Evolutionary conservation across 2,888 invertebrate genomes (phyloP).

Genomic region (Lottia scabra): DNA sequence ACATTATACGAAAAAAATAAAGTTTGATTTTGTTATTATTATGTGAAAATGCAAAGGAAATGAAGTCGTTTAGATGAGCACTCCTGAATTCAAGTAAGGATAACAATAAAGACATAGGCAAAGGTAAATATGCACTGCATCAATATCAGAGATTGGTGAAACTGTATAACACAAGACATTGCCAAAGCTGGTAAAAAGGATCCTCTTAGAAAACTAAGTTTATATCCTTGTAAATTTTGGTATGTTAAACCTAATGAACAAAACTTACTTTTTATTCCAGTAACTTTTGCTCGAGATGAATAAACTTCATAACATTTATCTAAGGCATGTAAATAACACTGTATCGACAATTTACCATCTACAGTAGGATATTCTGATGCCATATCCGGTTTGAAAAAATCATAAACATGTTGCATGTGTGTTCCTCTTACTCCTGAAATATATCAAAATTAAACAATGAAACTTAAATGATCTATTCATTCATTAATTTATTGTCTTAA

Average conservation of each 20-base stretch:
- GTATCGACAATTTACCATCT: constrained; percentile 93
- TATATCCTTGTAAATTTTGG: too few species aligned
- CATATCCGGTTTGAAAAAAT: constrained; percentile 97
- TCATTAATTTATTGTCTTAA: too few species aligned
- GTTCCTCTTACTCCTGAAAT: constrained; percentile 80
- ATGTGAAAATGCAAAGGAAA: too few species aligned
- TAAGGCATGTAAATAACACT: constrained; percentile 92
- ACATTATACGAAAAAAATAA: not conserved
- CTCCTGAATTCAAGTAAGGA: not conserved
- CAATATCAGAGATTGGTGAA: not conserved
- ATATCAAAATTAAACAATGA: not conserved
- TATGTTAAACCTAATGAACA: too few species aligned
- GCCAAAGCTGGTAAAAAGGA: too few species aligned
- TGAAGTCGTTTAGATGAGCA: not conserved
- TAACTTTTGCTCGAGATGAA: constrained; percentile 68
- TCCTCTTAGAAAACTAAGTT: too few species aligned
- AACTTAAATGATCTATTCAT: too few species aligned
- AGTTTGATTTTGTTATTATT: too few species aligned
- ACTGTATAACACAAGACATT: too few species aligned
- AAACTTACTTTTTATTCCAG: constrained; percentile 41
- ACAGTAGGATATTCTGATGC: constrained; percentile 95
- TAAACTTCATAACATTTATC: constrained; percentile 92
- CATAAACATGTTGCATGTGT: constrained; percentile 94
- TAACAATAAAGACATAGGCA: not conserved
- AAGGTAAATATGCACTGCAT: not conserved